A percentile compares a stretch with the other conserved stretches of the same genome.
These are phyloP conservation scores for Pteronotus mesoamericanus DNA, from an alignment of 2,797 vertebrate genomes.

Conservation along the genomic window DNA sequence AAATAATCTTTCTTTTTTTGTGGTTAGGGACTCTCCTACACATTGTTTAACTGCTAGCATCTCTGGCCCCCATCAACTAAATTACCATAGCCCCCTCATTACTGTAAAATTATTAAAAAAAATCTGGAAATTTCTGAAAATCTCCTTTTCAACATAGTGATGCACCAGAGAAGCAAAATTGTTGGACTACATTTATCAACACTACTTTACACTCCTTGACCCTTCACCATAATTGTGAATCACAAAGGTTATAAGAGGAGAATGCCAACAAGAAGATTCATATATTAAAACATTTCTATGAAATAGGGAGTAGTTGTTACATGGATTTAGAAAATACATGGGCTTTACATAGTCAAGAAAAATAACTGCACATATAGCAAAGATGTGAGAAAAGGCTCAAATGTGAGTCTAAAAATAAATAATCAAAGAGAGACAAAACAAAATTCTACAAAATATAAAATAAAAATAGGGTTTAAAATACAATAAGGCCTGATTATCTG, in stretches of 20 bases:
- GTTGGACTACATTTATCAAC: not conserved
- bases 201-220: not conserved
- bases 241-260: not conserved
- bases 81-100: not conserved
- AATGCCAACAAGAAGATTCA: not conserved
- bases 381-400: not conserved
- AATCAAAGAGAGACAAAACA: not conserved
- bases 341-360: not conserved
- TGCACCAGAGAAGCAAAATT: not conserved
- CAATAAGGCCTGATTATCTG: not conserved
- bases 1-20: not conserved
- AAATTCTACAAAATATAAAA: not conserved
- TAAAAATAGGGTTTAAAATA: not conserved
- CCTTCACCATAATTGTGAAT: not conserved
- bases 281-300: not conserved
- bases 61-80: not conserved
- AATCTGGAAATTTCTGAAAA: not conserved
- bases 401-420: not conserved
- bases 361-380: not conserved
- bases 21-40: not conserved
- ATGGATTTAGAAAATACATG: not conserved
- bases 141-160: not conserved
- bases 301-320: not conserved
- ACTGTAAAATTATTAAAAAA: not conserved
- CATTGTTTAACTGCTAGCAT: not conserved